Evolutionary conservation across 2,113 vertebrate genomes (phyloP), one percentile per base, ranked within the genome.

Genomic region (Boleophthalmus pectinirostris): DNA sequence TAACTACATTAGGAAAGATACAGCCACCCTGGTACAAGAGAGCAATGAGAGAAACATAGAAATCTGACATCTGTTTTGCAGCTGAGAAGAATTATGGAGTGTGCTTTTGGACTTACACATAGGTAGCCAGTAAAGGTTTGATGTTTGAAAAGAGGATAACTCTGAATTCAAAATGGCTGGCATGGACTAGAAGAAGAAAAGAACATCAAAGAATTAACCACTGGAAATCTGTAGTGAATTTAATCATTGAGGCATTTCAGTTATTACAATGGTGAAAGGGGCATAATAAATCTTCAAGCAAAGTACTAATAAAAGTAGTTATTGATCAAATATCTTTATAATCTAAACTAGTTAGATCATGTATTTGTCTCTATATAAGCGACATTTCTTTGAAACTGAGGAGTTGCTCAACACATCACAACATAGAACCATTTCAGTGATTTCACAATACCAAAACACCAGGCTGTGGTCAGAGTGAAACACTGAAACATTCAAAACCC

Each of bases 41-140:
- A 78, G 20, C 21, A 77, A 57, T 47, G 35, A 68, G 24, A 73
- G 60, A 58, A 47, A 82, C 24, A 65, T 29, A 57, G 20, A 68
- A 35, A 70, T 86, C 68, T 21, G 72, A 89, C 91, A 92, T 92
- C 87, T 93, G 92, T 82, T 76, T 70, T 77, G 82, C 90, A 92
- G 90, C 84, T 91, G 91, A 74, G 78, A 83, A 79, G 70, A 77
- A 85, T 90, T 84, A 66, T 74, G 29, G 70, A 53, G 51, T 75
- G 86, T 45, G 72, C 72, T 76, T 43, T 43, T 77, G 72, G 67
- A 82, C 82, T 87, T 81, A 85, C 87, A 89, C 73, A 83, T 67
- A 58, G 33, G 66, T 45, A 80, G 74, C 70, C 81, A 71, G 77
- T 74, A 69, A 75, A 84, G 71, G 79, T 74, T 67, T 69, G 45